Evolutionary conservation across 2,797 vertebrate species (phyloP).

Genomic region (Sarcoramphus papa): DNA sequence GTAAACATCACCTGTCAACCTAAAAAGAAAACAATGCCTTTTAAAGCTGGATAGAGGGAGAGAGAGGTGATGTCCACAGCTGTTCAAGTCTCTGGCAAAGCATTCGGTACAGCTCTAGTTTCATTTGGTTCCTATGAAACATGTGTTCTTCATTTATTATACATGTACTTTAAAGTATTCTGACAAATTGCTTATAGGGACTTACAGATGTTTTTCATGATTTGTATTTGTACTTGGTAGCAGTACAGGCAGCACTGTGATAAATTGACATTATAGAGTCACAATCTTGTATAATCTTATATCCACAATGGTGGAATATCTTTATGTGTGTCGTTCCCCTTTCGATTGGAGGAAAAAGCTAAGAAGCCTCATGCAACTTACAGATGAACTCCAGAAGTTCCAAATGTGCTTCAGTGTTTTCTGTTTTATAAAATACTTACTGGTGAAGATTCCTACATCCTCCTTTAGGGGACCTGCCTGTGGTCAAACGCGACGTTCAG

Average conservation of each 20-base stretch:
- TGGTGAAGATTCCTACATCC: not conserved
- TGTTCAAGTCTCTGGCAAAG: constrained; percentile 67
- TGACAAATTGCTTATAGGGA: constrained; percentile 66
- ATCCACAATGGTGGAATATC: not conserved
- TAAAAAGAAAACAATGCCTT: constrained; percentile 42
- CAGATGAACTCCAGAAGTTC: not conserved
- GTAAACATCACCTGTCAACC: constrained; percentile 59
- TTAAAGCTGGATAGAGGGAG: constrained; percentile 34
- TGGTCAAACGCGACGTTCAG: not conserved
- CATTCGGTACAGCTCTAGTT: constrained; percentile 62
- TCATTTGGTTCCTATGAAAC: constrained; percentile 69
- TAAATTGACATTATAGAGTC: not conserved
- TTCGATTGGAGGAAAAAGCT: not conserved
- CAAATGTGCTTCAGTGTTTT: not conserved
- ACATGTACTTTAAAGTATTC: constrained; percentile 55
- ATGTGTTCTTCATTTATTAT: constrained; percentile 74
- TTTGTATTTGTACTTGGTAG: constrained; percentile 59
- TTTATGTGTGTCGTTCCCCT: not conserved
- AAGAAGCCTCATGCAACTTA: not conserved
- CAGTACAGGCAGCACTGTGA: not conserved
- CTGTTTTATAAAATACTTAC: not conserved
- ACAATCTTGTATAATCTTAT: not conserved
- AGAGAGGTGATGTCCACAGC: constrained; percentile 61
- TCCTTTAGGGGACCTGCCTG: not conserved
- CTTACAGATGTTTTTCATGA: constrained; percentile 63